Conservation (phyloP, 1,140 invertebrate genomes). For the Neotoxoptera formosana region DNA sequence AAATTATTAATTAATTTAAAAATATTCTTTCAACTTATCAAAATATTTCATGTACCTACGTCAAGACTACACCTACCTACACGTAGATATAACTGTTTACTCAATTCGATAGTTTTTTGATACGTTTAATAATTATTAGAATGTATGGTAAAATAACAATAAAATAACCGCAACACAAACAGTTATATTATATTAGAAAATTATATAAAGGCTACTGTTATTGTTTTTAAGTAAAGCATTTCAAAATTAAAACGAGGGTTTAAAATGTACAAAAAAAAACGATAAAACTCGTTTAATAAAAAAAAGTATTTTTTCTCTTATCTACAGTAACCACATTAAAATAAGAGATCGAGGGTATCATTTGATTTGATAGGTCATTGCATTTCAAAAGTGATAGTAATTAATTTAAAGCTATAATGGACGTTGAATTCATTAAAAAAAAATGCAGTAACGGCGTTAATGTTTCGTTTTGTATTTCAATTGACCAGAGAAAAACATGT, state of each 20-base stretch:
- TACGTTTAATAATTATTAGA: not conserved
- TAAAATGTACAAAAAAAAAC: not conserved
- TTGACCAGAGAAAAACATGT: not conserved
- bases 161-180: not conserved
- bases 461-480: not conserved
- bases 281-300: not conserved
- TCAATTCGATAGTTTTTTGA: not conserved
- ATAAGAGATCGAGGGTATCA: not conserved
- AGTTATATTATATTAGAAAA: not conserved
- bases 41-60: not conserved
- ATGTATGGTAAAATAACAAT: not conserved
- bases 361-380: conserved; percentile 19
- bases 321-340: not conserved
- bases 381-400: not conserved
- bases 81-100: not conserved
- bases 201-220: not conserved
- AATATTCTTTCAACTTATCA: not conserved
- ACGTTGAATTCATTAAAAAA: not conserved
- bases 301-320: not conserved
- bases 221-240: not conserved
- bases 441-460: not conserved
- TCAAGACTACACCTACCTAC: not conserved
- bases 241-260: not conserved
- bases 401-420: conserved; percentile 31
- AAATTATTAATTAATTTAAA: not conserved